A percentile compares a stretch with the other conserved stretches of the same genome.
phyloP scores from a whole-genome alignment of 1,140 invertebrate species.

The Magallana angulata region DNA sequence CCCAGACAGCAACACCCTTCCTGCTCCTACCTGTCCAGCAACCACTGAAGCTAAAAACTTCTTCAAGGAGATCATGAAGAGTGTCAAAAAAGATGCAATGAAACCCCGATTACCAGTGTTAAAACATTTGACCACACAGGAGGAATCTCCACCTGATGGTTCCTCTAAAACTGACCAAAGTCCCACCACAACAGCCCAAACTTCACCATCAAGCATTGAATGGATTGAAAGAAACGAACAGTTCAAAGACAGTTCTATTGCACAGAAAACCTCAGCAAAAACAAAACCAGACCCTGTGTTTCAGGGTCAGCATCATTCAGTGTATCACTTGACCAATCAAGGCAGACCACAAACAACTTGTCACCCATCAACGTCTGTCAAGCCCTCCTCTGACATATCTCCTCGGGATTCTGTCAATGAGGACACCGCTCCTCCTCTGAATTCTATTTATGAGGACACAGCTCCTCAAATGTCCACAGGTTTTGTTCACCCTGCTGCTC shows the following conservation, averaged over 20 bases:
- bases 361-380: too few species aligned
- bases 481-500: not conserved
- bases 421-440: too few species aligned
- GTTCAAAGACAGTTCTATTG: too few species aligned
- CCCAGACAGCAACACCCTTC: not conserved
- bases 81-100: not conserved
- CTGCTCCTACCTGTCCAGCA: not conserved
- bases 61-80: not conserved
- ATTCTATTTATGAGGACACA: not conserved
- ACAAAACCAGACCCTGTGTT: not conserved
- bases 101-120: constrained; percentile 40
- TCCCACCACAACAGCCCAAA: not conserved
- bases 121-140: constrained; percentile 35
- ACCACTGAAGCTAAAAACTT: not conserved
- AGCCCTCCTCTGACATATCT: too few species aligned
- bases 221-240: too few species aligned
- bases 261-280: not conserved
- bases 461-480: not conserved
- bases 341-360: too few species aligned
- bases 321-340: too few species aligned
- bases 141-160: not conserved
- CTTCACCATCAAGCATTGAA: not conserved
- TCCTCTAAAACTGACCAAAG: not conserved
- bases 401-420: too few species aligned
- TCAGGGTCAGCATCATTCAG: not conserved